Evolutionary conservation across 2,888 invertebrate genomes (phyloP).

Genomic region (Barypeithes pellucidus): DNA sequence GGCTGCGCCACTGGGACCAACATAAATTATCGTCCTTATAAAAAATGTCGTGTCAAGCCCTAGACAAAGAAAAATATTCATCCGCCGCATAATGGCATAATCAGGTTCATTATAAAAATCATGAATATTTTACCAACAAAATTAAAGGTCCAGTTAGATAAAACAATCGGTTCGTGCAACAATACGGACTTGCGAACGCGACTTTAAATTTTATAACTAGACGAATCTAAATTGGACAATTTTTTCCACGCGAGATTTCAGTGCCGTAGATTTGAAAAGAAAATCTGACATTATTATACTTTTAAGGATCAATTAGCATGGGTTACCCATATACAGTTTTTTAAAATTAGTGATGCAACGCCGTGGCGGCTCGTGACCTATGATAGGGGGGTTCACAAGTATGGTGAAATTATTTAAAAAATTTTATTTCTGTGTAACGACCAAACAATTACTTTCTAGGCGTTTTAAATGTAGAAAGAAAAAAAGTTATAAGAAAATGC

Average conservation of each 20-base stretch:
- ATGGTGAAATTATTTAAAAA: no score
- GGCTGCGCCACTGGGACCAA: no score
- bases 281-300: no score
- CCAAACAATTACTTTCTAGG: no score
- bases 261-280: conserved; percentile 1
- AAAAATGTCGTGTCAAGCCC: not conserved
- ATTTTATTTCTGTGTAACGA: no score
- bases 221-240: conserved; percentile 42
- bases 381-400: no score
- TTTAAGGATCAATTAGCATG: no score
- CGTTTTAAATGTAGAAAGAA: no score
- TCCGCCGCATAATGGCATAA: conserved; percentile 32
- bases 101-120: conserved; percentile 40
- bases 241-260: conserved; percentile 30
- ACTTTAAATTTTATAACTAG: conserved; percentile 40
- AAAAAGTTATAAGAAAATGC: no score
- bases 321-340: no score
- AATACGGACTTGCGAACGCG: conserved; percentile 20
- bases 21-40: not conserved
- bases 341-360: no score
- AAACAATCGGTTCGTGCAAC: conserved; percentile 48
- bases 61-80: conserved; percentile 33
- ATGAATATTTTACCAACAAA: conserved; percentile 36
- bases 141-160: conserved; percentile 41
- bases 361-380: no score